Evolutionary conservation across 2,888 invertebrate species (phyloP).

Genomic region (Monochamus alternatus): DNA sequence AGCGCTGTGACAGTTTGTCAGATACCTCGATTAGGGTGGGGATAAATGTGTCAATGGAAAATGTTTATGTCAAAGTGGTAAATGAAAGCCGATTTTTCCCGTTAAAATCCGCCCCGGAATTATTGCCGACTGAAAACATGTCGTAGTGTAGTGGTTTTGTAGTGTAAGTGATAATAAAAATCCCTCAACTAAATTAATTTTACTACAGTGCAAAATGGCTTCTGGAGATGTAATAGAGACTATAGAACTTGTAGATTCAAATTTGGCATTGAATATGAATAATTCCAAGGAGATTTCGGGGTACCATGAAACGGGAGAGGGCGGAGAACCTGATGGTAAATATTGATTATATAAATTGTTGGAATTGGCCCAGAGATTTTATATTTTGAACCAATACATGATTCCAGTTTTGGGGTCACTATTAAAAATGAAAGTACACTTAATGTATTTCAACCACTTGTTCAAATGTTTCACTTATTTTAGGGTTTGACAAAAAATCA

Average conservation of each 20-base stretch:
- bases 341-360: constrained; percentile 26
- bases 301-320: constrained; percentile 75
- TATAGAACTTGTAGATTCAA: constrained; percentile 83
- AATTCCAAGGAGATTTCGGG: constrained; percentile 75
- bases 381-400: constrained; percentile 8
- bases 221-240: constrained; percentile 86
- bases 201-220: constrained; percentile 77
- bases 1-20: constrained; percentile 30
- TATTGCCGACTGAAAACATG: constrained; percentile 50
- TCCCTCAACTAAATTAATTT: constrained; percentile 42
- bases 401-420: constrained; percentile 22
- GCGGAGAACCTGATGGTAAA: constrained; percentile 74
- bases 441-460: not conserved
- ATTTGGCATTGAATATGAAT: constrained; percentile 72
- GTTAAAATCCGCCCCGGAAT: constrained; percentile 53
- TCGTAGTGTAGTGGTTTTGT: constrained; percentile 52
- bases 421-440: constrained; percentile 14
- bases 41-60: constrained; percentile 67
- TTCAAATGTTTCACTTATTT: not conserved
- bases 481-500: not conserved
- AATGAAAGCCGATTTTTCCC: constrained; percentile 74
- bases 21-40: constrained; percentile 56
- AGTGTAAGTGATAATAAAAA: constrained; percentile 47
- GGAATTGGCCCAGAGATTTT: not conserved
- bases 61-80: constrained; percentile 67